These are phyloP conservation scores for Montipora cactus DNA, from an alignment of 64 coral and sea anemone species.

Conservation along the genomic window DNA sequence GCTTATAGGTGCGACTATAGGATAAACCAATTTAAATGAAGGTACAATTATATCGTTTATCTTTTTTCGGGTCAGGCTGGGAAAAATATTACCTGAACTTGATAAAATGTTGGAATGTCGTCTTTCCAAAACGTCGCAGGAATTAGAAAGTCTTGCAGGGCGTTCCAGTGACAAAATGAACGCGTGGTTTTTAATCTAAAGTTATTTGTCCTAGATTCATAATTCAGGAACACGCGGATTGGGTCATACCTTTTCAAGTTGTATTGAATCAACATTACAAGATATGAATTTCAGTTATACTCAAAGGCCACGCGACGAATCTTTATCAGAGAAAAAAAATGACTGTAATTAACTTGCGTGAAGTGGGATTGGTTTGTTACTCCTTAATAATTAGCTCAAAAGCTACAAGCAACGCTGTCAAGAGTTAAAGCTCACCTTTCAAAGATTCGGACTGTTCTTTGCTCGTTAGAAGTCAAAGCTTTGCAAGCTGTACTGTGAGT, in stretches of 20 bases:
- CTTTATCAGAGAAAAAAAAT: background rate
- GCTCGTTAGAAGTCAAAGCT: background rate
- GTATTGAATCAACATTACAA: background rate
- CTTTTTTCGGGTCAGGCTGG: background rate
- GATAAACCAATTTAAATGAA: background rate
- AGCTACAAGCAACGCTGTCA: background rate
- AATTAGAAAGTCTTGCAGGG: background rate
- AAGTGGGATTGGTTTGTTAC: too few relatives aligned
- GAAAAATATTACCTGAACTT: background rate
- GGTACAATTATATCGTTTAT: background rate
- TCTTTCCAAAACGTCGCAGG: background rate
- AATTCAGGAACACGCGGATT: background rate
- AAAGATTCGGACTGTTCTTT: background rate
- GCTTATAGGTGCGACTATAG: background rate
- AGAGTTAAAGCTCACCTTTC: background rate
- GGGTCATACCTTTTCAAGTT: slow-evolving; percentile 16
- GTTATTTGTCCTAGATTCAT: background rate
- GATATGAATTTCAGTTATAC: background rate
- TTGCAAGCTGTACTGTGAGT: background rate
- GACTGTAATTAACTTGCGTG: too few relatives aligned
- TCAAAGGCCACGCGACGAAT: background rate
- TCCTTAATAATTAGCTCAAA: too few relatives aligned
- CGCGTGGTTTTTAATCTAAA: background rate
- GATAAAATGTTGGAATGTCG: background rate
- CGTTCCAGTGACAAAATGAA: background rate